phyloP scores from a whole-genome alignment of 1,140 invertebrate species.

The Amyelois transitella region DNA sequence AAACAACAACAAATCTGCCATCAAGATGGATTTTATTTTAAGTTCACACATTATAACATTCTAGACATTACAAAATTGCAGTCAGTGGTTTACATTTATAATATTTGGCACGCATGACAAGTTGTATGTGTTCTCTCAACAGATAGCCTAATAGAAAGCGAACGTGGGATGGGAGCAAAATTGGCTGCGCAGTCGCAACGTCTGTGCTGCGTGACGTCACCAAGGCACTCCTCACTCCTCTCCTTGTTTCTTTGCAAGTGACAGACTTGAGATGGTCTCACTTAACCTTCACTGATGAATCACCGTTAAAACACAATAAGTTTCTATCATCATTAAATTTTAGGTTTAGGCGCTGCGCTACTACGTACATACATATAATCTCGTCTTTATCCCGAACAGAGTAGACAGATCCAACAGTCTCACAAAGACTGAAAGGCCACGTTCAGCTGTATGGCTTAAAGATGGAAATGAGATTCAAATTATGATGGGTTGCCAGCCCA shows the following conservation, averaged over 20 bases:
- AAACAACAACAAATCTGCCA: too few species aligned
- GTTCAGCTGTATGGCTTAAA: too few species aligned
- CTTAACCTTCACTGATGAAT: conserved; percentile 23
- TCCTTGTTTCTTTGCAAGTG: not conserved
- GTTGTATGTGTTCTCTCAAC: conserved; percentile 28
- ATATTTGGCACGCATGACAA: conserved; percentile 31
- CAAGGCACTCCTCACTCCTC: conserved; percentile 7
- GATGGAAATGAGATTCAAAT: too few species aligned
- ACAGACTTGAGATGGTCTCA: conserved; percentile 6
- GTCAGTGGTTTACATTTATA: conserved; percentile 13
- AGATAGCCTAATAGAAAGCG: conserved; percentile 50
- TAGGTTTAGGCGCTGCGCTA: too few species aligned
- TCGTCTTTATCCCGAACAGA: too few species aligned
- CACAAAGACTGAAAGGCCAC: too few species aligned
- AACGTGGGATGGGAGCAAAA: conserved; percentile 49
- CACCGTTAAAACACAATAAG: not conserved
- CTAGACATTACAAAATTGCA: conserved; percentile 1
- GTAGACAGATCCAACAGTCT: too few species aligned
- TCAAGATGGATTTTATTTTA: too few species aligned
- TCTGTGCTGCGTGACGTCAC: conserved; percentile 28
- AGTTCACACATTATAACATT: not conserved
- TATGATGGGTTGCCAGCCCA: too few species aligned
- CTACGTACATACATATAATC: too few species aligned
- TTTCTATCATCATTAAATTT: not conserved
- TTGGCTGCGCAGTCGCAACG: conserved; percentile 21